These are phyloP conservation scores for Linnaemya tessellans DNA, from an alignment of 2,888 invertebrate genomes.

Conservation along the genomic window DNA sequence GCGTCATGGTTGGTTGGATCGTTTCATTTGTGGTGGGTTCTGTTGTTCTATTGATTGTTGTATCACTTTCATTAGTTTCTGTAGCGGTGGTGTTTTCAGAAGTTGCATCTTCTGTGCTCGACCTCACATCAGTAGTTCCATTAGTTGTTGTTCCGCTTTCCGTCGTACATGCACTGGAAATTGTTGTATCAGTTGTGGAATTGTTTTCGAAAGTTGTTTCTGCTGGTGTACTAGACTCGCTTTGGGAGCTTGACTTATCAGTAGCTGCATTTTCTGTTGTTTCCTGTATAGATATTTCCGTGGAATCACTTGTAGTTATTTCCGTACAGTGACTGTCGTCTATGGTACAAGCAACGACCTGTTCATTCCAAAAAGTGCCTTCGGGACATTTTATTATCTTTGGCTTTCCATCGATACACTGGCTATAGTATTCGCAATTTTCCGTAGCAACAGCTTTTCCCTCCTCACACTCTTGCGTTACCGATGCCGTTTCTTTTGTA, in stretches of 20 bases:
- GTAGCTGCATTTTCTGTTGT: background rate
- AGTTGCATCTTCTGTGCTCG: background rate
- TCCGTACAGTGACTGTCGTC: background rate
- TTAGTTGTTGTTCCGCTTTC: background rate
- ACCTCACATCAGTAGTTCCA: background rate
- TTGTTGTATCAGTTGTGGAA: background rate
- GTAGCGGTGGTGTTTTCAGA: background rate
- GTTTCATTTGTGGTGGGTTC: conserved; percentile 8
- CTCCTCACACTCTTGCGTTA: conserved; percentile 13
- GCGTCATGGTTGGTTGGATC: background rate
- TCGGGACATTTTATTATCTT: conserved; percentile 31
- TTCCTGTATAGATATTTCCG: background rate
- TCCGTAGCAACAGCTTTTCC: background rate
- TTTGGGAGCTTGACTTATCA: background rate
- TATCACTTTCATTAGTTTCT: background rate
- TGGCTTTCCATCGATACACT: conserved; percentile 68
- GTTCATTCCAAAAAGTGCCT: conserved; percentile 53
- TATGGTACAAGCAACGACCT: conserved; percentile 21
- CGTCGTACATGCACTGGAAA: background rate
- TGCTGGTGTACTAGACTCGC: background rate
- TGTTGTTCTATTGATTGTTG: background rate
- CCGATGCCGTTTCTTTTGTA: background rate
- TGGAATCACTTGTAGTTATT: background rate
- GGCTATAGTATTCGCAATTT: conserved; percentile 54
- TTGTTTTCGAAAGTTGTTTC: background rate